Evolutionary conservation across 2,797 vertebrate species (phyloP).

Genomic region (Pseudopleuronectes americanus): DNA sequence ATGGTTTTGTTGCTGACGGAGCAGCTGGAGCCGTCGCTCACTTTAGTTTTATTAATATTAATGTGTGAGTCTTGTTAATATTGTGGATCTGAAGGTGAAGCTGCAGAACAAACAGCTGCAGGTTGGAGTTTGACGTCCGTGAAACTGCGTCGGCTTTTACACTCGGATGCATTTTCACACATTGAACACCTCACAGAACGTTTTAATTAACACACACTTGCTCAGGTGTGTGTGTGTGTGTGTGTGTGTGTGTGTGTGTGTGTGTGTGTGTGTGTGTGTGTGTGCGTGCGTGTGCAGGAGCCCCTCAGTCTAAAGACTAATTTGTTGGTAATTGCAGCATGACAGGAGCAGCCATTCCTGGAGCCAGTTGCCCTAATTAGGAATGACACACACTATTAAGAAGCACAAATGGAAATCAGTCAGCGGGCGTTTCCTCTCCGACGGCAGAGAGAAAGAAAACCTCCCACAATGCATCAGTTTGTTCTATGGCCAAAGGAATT

Average conservation of each 20-base stretch:
- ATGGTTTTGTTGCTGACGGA: no score
- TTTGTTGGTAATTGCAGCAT: slow-evolving; percentile 83
- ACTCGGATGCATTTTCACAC: slow-evolving; percentile 39
- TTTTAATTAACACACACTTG: slow-evolving; percentile 37
- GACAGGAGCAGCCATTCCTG: slow-evolving; percentile 75
- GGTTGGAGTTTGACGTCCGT: slow-evolving; percentile 23
- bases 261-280: background rate
- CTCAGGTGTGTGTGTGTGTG: background rate
- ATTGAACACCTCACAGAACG: slow-evolving; percentile 42
- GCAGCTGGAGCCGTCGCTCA: no score
- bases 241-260: no score
- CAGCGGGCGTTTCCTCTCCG: slow-evolving; percentile 39
- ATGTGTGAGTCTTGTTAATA: background rate
- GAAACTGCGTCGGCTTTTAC: slow-evolving; percentile 41
- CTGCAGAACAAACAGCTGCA: background rate
- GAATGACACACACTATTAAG: slow-evolving; percentile 76
- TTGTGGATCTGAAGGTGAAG: no score
- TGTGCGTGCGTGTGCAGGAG: slow-evolving; percentile 32
- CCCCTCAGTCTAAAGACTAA: slow-evolving; percentile 78
- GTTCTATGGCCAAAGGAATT: no score
- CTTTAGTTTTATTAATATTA: background rate
- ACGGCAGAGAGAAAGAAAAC: background rate
- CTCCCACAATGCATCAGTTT: slow-evolving; percentile 38
- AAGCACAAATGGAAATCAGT: slow-evolving; percentile 73
- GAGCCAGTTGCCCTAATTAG: slow-evolving; percentile 76